phyloP scores from a whole-genome alignment of 1,140 invertebrate species.

The Parapsyche elsis region DNA sequence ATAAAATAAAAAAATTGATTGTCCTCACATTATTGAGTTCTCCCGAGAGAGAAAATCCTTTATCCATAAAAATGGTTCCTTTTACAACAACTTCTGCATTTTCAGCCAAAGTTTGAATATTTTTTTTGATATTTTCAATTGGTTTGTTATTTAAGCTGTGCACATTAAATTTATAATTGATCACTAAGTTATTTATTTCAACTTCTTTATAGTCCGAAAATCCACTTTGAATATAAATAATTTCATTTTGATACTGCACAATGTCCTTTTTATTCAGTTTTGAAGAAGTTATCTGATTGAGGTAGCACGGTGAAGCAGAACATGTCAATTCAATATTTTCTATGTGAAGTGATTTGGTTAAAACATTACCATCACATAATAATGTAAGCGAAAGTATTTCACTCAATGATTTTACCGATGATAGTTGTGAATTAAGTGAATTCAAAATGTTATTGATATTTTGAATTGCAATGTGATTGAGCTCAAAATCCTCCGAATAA shows the following conservation, averaged over 20 bases:
- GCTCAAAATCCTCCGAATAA: constrained; percentile 42
- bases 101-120: constrained; percentile 43
- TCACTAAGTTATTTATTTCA: constrained; percentile 41
- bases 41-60: constrained; percentile 43
- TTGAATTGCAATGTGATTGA: constrained; percentile 43
- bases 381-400: constrained; percentile 43
- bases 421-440: constrained; percentile 39
- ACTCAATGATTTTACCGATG: constrained; percentile 46
- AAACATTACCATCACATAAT: constrained; percentile 21
- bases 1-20: background rate
- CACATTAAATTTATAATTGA: constrained; percentile 44
- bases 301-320: constrained; percentile 38
- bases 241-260: constrained; percentile 43
- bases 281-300: constrained; percentile 54
- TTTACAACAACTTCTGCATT: constrained; percentile 41
- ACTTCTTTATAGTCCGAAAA: constrained; percentile 42
- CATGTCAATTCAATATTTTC: constrained; percentile 54
- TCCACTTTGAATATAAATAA: constrained; percentile 52
- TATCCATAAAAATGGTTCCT: constrained; percentile 41
- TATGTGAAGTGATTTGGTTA: constrained; percentile 45
- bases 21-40: constrained; percentile 43
- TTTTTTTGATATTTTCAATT: constrained; percentile 38
- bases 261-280: constrained; percentile 45
- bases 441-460: constrained; percentile 50
- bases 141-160: constrained; percentile 43